These are phyloP conservation scores for Brachionus calyciflorus DNA, from an alignment of 1,140 invertebrate species.

Conservation along the genomic window DNA sequence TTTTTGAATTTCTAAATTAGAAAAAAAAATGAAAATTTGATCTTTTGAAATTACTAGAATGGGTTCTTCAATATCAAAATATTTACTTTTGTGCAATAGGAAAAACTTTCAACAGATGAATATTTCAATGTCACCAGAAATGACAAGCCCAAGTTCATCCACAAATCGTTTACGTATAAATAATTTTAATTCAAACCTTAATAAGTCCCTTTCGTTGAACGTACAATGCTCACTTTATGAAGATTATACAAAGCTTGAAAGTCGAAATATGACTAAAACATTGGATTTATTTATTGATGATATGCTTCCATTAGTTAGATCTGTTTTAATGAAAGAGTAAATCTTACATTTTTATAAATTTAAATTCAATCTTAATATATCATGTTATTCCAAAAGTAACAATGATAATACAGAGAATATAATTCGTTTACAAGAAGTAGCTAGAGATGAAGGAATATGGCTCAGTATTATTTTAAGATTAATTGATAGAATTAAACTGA, in stretches of 20 bases:
- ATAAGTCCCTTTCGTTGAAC: not conserved
- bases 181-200: not conserved
- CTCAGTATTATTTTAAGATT: conserved; percentile 81
- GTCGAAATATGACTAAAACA: not conserved
- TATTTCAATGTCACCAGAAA: not conserved
- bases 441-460: conserved; percentile 63
- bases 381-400: not conserved
- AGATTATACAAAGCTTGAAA: conserved; percentile 11
- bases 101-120: conserved; percentile 6
- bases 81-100: not conserved
- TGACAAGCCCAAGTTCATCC: not conserved
- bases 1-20: conserved; percentile 1
- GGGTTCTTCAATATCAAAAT: conserved; percentile 22
- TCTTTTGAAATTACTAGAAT: not conserved
- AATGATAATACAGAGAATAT: not conserved
- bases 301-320: conserved; percentile 24
- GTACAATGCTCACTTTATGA: not conserved
- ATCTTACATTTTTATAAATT: not conserved
- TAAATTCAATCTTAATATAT: not conserved
- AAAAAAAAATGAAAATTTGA: not conserved
- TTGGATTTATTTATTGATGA: not conserved
- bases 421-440: not conserved
- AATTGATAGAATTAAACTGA: conserved; percentile 78
- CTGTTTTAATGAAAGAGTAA: conserved; percentile 35
- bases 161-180: not conserved